Base-by-base conservation (phyloP, 2,113 vertebrate genomes). In the Syngnathus floridae region DNA sequence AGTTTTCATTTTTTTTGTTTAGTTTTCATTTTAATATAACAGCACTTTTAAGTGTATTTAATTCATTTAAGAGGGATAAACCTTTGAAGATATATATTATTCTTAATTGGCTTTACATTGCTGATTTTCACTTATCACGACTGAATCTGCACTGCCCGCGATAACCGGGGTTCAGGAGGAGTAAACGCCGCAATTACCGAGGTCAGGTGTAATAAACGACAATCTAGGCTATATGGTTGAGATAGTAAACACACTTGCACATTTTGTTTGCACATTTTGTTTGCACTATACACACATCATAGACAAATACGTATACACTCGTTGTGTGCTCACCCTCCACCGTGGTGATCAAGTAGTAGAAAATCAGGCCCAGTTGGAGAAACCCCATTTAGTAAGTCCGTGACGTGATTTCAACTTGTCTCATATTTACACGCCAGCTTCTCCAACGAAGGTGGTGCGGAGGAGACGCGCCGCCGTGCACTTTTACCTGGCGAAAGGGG, bases 321-420 rank as follows among this genome's bases (percentile, higher is more conserved):
- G 31, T 21, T 13, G 51, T 54, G 51, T 57, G 65, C 94, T 95
- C 94, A 99, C 96, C 95, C 90, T 93, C 92, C 74, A 89, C 94
- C 78, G 83, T 79, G 87, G 83, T 82, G 88, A 91, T 89, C 90
- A 91, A 94, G 88, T 90, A 92, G 71, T 92, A 91, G 82, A 99
- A 91, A 91, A 95, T 82, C 86, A 97, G 91, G 89, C 88, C 93
- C 46, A 96, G 87, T 85, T 94, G 90, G 88, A 93, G 88, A 91
- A 93, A 92, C 94, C 94, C 95, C 95, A 99, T 99, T 92, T 56
- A 56, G 54, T 35, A 17, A 92, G 94, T 91, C 92, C 92, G 93
- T 84, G 92, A 90, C 91, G 85, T 87, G 82, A 75, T 88, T 93
- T 84, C 70, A 87, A 60, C 51, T 76, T 55, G 62, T 81, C 70